phyloP scores from a whole-genome alignment of 2,797 vertebrate genomes.

The Sebastes oblongus region DNA sequence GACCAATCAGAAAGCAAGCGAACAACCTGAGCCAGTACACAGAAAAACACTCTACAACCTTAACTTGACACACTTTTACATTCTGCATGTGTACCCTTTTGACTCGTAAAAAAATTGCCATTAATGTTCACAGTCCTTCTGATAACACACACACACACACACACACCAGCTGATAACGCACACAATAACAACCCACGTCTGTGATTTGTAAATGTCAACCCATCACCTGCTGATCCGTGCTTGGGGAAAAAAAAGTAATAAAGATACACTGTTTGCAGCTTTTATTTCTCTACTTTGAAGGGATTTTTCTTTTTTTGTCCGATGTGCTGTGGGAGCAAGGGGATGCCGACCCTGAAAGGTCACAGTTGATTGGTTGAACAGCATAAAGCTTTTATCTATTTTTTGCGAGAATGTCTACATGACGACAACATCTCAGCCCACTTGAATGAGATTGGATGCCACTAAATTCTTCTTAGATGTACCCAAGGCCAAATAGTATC shows the following conservation, averaged over 20 bases:
- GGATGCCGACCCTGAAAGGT: conserved; percentile 60
- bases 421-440: conserved; percentile 26
- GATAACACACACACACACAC: conserved; percentile 8
- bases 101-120: not conserved
- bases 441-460: conserved; percentile 40
- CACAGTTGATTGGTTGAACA: conserved; percentile 70
- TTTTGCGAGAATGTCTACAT: conserved; percentile 34
- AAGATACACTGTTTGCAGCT: conserved; percentile 44
- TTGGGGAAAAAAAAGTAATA: not conserved
- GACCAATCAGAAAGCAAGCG: not conserved
- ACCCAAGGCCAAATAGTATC: conserved; percentile 37
- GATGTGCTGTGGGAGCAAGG: conserved; percentile 16
- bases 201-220: conserved; percentile 65
- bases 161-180: conserved; percentile 20
- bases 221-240: conserved; percentile 37
- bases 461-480: conserved; percentile 37
- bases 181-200: conserved; percentile 7
- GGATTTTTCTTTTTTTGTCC: conserved; percentile 9
- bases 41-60: not conserved
- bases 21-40: not conserved
- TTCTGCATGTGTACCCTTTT: not conserved
- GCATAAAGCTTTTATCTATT: conserved; percentile 70
- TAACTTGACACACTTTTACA: not conserved
- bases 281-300: conserved; percentile 43
- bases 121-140: not conserved